Percentiles rank a stretch among this genome's conserved stretches.
These are phyloP conservation scores for Gorsachius goisagi DNA, from an alignment of 2,113 vertebrate species.

Conservation along the genomic window DNA sequence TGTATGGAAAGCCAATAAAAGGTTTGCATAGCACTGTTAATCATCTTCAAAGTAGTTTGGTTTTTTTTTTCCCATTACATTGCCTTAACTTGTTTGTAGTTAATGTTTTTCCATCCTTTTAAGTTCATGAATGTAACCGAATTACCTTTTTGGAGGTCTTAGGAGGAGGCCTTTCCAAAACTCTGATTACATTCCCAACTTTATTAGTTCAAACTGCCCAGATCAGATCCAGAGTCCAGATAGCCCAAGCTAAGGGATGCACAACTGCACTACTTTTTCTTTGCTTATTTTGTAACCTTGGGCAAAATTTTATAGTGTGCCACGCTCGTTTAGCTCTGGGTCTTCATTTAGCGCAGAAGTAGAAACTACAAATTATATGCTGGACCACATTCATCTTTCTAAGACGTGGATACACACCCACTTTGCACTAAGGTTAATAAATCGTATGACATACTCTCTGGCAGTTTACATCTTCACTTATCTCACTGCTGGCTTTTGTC, in stretches of 20 bases:
- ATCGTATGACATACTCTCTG: neutral
- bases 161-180: neutral
- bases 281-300: neutral
- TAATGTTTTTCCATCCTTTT: neutral
- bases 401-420: neutral
- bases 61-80: neutral
- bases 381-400: neutral
- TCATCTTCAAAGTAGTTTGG: neutral
- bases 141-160: neutral
- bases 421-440: neutral
- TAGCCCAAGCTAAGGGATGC: neutral
- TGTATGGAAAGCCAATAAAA: neutral
- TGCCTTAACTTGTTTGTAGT: neutral
- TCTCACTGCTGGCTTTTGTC: neutral
- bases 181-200: neutral
- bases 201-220: neutral
- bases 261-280: neutral
- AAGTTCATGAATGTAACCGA: neutral
- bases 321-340: neutral
- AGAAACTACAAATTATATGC: neutral
- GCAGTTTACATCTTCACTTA: slow-evolving; percentile 6
- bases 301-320: neutral
- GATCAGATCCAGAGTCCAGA: neutral
- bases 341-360: neutral
- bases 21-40: neutral